phyloP scores from a whole-genome alignment of 2,113 vertebrate genomes.

The Sus scrofa region T2T-Sscrofa CM000818.6:43380001-43380500 shows the following conservation, averaged over 20 bases:
- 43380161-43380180: neutral
- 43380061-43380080: too few relatives aligned
- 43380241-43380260: neutral
- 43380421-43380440: neutral
- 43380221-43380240: too few relatives aligned
- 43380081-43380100: too few relatives aligned
- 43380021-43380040: too few relatives aligned
- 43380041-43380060: too few relatives aligned
- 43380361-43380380: neutral
- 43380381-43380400: neutral
- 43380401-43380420: neutral
- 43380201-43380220: neutral
- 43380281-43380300: neutral
- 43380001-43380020: too few relatives aligned
- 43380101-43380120: too few relatives aligned
- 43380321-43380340: rapidly evolving
- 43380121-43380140: too few relatives aligned
- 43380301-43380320: neutral
- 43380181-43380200: rapidly evolving
- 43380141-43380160: rapidly evolving
- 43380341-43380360: neutral
- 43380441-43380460: neutral
- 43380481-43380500: neutral
- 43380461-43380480: neutral
- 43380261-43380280: neutral